Conservation (phyloP, 2,797 vertebrate species). For the Eulemur coronatus region DNA sequence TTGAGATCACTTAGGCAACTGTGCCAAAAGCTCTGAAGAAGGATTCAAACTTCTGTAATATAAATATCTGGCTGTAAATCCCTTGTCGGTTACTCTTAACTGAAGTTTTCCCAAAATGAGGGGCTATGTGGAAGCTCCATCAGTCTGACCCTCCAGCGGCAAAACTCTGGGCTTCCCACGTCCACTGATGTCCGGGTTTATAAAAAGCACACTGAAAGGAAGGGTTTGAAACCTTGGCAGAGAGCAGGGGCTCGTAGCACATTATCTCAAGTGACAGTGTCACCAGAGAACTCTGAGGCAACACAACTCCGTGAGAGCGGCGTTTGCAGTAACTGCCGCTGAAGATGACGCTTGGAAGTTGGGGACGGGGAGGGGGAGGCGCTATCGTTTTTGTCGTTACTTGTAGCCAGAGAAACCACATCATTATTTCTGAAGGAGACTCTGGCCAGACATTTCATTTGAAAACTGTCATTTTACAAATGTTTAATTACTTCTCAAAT, state of each 20-base stretch:
- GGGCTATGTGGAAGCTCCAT: not conserved
- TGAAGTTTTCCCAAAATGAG: not conserved
- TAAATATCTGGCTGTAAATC: not conserved
- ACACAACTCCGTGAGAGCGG: not conserved
- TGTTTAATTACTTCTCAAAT: slow-evolving; percentile 82
- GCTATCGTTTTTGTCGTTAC: slow-evolving; percentile 22
- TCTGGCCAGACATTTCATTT: slow-evolving; percentile 76
- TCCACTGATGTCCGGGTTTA: not conserved
- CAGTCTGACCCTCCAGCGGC: not conserved
- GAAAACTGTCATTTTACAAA: slow-evolving; percentile 79
- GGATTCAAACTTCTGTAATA: not conserved
- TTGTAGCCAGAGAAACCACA: slow-evolving; percentile 63
- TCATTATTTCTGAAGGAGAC: slow-evolving; percentile 77
- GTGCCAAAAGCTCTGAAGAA: not conserved
- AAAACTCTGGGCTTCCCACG: not conserved
- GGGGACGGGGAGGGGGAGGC: not conserved
- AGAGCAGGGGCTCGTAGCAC: not conserved
- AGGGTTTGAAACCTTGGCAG: not conserved
- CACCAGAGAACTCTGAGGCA: not conserved
- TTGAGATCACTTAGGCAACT: not conserved
- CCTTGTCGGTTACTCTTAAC: not conserved
- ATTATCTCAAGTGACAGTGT: not conserved
- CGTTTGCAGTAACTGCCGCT: not conserved
- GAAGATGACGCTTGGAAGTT: not conserved
- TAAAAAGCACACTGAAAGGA: not conserved